Percentiles rank a stretch among this genome's conserved stretches.
phyloP scores from a whole-genome alignment of 1,140 invertebrate species.

The Cydia splendana region DNA sequence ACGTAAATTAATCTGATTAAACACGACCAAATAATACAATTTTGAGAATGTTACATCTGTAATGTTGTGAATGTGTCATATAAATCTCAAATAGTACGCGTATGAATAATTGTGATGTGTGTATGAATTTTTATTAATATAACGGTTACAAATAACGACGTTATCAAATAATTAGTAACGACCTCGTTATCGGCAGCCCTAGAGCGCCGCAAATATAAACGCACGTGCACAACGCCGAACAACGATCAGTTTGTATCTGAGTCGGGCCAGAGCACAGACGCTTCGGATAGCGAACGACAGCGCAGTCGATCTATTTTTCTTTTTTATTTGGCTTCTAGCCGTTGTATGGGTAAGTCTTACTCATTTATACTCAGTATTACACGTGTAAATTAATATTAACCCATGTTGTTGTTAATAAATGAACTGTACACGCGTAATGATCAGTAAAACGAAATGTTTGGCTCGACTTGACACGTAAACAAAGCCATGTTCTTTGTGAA shows the following conservation, averaged over 20 bases:
- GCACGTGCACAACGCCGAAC: slow-evolving; percentile 49
- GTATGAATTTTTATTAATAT: background rate
- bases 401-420: background rate
- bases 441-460: slow-evolving; percentile 9
- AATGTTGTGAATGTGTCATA: too few relatives aligned
- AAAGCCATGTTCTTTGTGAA: slow-evolving; percentile 34
- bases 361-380: background rate
- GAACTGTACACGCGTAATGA: slow-evolving; percentile 25
- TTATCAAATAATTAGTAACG: background rate
- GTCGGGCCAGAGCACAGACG: slow-evolving; percentile 51
- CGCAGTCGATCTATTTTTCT: slow-evolving; percentile 69
- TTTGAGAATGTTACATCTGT: too few relatives aligned
- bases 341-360: slow-evolving; percentile 80
- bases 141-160: background rate
- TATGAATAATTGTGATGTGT: background rate
- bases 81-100: too few relatives aligned
- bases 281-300: slow-evolving; percentile 60
- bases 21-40: too few relatives aligned
- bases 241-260: slow-evolving; percentile 72
- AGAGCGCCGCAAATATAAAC: slow-evolving; percentile 57
- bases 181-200: slow-evolving; percentile 40
- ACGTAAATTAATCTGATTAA: too few relatives aligned
- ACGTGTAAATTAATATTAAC: background rate
- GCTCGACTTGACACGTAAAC: slow-evolving; percentile 31
- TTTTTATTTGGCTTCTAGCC: slow-evolving; percentile 81